Evolutionary conservation across 53 echinoderm and acorn worm genomes (phyloP).

Genomic region (Patiria pectinifera): DNA sequence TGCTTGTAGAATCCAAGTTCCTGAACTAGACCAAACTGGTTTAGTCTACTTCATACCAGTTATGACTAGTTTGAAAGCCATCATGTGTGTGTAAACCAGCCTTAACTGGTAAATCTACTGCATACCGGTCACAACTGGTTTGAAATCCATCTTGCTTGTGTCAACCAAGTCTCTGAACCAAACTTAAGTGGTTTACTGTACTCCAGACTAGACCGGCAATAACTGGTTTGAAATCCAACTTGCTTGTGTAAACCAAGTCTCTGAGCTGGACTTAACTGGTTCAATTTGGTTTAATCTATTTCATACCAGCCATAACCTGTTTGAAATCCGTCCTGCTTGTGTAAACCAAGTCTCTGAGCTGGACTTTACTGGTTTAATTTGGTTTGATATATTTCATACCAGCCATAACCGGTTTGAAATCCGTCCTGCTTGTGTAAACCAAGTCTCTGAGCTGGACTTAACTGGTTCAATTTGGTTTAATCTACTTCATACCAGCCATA

Average conservation of each 20-base stretch:
- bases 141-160: too few relatives aligned
- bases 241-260: conserved; percentile 74
- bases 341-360: conserved; percentile 79
- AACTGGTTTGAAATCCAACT: neutral
- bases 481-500: conserved; percentile 70
- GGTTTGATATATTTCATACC: conserved; percentile 19
- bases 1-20: neutral
- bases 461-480: neutral
- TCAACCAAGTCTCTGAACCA: neutral
- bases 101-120: neutral
- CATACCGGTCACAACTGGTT: neutral
- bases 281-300: conserved; percentile 33
- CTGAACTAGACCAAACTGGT: too few relatives aligned
- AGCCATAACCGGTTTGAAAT: conserved; percentile 39
- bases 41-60: too few relatives aligned
- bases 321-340: conserved; percentile 86
- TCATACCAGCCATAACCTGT: conserved; percentile 67
- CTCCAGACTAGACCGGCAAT: neutral
- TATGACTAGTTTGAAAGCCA: too few relatives aligned
- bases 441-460: neutral
- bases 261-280: neutral
- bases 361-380: neutral
- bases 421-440: conserved; percentile 87
- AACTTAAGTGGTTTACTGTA: neutral
- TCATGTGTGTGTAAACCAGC: too few relatives aligned